These are phyloP conservation scores for Parazoanthus swiftii DNA, from an alignment of 92 coral and sea anemone genomes.

Conservation along the genomic window DNA sequence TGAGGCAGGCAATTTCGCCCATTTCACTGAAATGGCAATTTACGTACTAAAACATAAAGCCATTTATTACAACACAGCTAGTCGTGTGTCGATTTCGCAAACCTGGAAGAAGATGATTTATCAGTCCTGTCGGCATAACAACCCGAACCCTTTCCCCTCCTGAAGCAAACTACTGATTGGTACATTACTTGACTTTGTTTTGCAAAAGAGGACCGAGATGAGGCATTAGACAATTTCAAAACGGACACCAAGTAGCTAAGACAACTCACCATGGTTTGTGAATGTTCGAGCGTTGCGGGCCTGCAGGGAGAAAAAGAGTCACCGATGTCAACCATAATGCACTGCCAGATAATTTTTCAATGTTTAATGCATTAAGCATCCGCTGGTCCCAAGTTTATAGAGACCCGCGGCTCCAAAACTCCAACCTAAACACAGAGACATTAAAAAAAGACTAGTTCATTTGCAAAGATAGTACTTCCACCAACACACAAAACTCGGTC, in stretches of 20 bases:
- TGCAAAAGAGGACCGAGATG: background rate
- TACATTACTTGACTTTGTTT: background rate
- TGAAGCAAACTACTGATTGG: background rate
- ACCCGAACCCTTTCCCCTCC: background rate
- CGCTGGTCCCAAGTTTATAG: too few species aligned
- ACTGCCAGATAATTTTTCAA: background rate
- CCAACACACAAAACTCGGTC: too few species aligned
- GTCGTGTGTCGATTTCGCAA: background rate
- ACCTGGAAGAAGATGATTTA: background rate
- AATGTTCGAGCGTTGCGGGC: constrained; percentile 29
- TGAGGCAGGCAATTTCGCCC: background rate
- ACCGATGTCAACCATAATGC: background rate
- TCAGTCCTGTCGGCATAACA: background rate
- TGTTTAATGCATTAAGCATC: too few species aligned
- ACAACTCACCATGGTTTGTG: constrained; percentile 34
- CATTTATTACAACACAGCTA: background rate
- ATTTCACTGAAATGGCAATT: background rate
- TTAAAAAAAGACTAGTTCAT: too few species aligned
- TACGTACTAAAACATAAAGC: background rate
- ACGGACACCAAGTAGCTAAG: background rate
- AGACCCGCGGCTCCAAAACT: too few species aligned
- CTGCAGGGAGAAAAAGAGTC: background rate
- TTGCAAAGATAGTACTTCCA: too few species aligned
- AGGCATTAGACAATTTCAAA: background rate
- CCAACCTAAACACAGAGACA: too few species aligned